A percentile compares a stretch with the other conserved stretches of the same genome.
Conservation (phyloP, 1,140 invertebrate genomes). For the Aphaenogaster floridana region DNA sequence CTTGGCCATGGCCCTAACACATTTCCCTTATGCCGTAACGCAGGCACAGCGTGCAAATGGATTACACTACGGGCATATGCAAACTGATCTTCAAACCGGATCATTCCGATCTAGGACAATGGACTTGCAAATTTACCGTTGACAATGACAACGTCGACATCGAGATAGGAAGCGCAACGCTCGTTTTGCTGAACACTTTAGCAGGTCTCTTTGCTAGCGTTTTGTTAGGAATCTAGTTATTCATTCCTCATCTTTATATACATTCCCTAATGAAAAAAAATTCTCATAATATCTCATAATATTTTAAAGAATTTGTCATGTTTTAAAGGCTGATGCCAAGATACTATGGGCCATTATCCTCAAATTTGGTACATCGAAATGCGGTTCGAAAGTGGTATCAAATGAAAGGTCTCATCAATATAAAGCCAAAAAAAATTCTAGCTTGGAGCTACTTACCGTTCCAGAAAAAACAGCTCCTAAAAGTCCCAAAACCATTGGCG, state of each 20-base stretch:
- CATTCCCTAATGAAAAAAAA: no score
- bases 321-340: no score
- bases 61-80: conserved; percentile 82
- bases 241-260: neutral
- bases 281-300: no score
- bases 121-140: conserved; percentile 82
- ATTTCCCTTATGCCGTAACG: conserved; percentile 20
- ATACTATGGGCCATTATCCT: no score
- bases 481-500: no score
- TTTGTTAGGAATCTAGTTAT: neutral
- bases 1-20: neutral
- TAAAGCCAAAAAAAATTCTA: no score
- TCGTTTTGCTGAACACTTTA: conserved; percentile 79
- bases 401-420: no score
- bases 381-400: no score
- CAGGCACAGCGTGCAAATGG: conserved; percentile 81
- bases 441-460: no score
- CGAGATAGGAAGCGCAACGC: conserved; percentile 79
- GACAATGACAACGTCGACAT: conserved; percentile 65
- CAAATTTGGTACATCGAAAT: no score
- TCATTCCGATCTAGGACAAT: conserved; percentile 82
- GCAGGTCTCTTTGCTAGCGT: conserved; percentile 72
- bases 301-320: no score
- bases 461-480: no score
- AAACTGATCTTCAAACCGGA: conserved; percentile 83